Conservation (phyloP, 2,888 invertebrate genomes). For the Leptopilina myrica region DNA sequence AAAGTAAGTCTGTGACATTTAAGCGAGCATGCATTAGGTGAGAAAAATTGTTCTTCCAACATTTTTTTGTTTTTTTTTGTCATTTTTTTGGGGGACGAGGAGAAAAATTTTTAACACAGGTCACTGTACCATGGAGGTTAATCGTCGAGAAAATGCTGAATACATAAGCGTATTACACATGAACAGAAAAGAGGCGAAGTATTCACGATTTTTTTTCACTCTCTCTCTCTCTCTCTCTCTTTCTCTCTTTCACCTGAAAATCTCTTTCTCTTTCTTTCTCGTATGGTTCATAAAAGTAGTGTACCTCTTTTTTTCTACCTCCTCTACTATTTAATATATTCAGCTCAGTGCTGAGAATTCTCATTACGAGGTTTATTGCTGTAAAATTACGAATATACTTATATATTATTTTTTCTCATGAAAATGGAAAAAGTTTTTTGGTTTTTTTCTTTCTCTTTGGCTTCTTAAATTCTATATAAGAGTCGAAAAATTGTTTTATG, state of each 20-base stretch:
- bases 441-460: not conserved
- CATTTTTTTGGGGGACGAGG: not conserved
- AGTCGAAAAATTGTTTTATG: not conserved
- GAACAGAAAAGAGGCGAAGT: not conserved
- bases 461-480: not conserved
- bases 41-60: constrained; percentile 55
- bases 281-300: not conserved
- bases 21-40: constrained; percentile 59
- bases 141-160: constrained; percentile 60
- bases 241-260: no score
- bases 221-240: no score
- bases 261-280: no score
- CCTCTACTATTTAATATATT: not conserved
- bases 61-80: not conserved
- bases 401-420: not conserved
- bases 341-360: not conserved
- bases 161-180: constrained; percentile 44
- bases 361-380: not conserved
- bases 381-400: constrained; percentile 6
- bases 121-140: constrained; percentile 54
- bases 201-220: constrained; percentile 30
- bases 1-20: constrained; percentile 56
- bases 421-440: not conserved
- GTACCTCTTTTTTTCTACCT: no score
- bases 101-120: constrained; percentile 52